These are phyloP conservation scores for Caenorhabditis sp. DNA, from an alignment of 2,888 invertebrate species.

Conservation along the genomic window DNA sequence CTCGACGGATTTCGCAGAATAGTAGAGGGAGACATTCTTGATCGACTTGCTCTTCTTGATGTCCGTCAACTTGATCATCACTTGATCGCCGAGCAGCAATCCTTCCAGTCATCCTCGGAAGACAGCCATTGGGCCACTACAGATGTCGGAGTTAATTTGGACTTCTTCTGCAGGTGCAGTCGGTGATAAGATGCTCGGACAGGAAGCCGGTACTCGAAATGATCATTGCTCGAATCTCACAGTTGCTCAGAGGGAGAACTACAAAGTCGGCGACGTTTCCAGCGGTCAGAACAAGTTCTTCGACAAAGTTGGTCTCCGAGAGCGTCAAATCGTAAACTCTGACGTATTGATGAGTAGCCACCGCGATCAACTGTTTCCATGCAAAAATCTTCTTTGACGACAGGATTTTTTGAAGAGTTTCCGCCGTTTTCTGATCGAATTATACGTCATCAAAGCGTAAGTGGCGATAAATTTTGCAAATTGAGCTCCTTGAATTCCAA, in stretches of 20 bases:
- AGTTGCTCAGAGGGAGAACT: slow-evolving; percentile 41
- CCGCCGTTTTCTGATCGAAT: slow-evolving; percentile 57
- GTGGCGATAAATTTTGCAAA: slow-evolving; percentile 97
- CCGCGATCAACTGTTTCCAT: slow-evolving; percentile 59
- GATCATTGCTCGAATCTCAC: slow-evolving; percentile 45
- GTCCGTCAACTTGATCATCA: slow-evolving; percentile 94
- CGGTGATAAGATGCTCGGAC: slow-evolving; percentile 56
- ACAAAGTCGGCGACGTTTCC: slow-evolving; percentile 66
- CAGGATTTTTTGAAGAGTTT: slow-evolving; percentile 37
- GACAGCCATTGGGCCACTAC: slow-evolving; percentile 94
- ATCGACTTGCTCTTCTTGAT: slow-evolving; percentile 97
- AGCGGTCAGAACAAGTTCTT: slow-evolving; percentile 69
- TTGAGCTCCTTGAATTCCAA: slow-evolving; percentile 95
- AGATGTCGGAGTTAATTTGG: slow-evolving; percentile 88
- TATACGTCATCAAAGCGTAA: slow-evolving; percentile 90
- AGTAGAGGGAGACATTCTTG: slow-evolving; percentile 90
- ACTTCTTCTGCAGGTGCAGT: slow-evolving; percentile 50
- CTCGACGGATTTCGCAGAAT: slow-evolving; percentile 94
- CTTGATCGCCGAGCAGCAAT: no score
- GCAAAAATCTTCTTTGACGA: slow-evolving; percentile 66
- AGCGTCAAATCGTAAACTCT: slow-evolving; percentile 65
- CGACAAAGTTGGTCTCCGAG: slow-evolving; percentile 48
- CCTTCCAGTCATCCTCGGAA: slow-evolving; percentile 90
- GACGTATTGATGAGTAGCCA: slow-evolving; percentile 66
- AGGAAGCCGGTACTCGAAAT: slow-evolving; percentile 59